Percentiles rank a stretch among this genome's conserved stretches.
Evolutionary conservation across 2,888 invertebrate genomes (phyloP).

Genomic region (Drosophila barbarae): DNA sequence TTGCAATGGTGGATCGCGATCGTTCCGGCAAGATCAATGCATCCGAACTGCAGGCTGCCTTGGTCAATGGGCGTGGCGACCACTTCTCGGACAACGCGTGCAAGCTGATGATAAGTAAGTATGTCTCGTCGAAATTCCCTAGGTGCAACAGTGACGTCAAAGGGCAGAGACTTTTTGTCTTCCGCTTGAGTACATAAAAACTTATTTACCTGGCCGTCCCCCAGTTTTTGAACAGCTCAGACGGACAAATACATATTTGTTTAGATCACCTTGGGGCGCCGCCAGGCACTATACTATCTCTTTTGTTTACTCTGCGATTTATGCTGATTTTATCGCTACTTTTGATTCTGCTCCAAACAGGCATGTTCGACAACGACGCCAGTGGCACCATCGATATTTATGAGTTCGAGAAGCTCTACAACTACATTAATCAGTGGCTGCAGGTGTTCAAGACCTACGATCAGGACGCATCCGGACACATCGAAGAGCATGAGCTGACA

Average conservation of each 20-base stretch:
- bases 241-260: conserved; percentile 37
- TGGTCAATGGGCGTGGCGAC: conserved; percentile 92
- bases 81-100: conserved; percentile 87
- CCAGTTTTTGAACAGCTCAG: conserved; percentile 2
- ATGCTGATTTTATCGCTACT: conserved; percentile 24
- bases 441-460: conserved; percentile 91
- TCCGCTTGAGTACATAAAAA: conserved; percentile 2
- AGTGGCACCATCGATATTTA: conserved; percentile 90
- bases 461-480: conserved; percentile 90
- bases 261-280: conserved; percentile 17
- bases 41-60: conserved; percentile 87
- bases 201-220: conserved; percentile 21
- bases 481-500: conserved; percentile 88
- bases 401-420: conserved; percentile 92
- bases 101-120: conserved; percentile 88
- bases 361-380: conserved; percentile 93
- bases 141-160: conserved; percentile 9
- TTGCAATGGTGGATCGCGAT: conserved; percentile 90
- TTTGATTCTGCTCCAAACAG: conserved; percentile 78
- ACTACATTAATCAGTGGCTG: conserved; percentile 94
- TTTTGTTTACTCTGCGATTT: conserved; percentile 48
- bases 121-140: not conserved
- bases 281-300: conserved; percentile 13
- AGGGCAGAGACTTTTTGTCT: conserved; percentile 1
- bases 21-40: conserved; percentile 90